Evolutionary conservation across 2,113 vertebrate species (phyloP).

Genomic region (Elaphurus davidianus): DNA sequence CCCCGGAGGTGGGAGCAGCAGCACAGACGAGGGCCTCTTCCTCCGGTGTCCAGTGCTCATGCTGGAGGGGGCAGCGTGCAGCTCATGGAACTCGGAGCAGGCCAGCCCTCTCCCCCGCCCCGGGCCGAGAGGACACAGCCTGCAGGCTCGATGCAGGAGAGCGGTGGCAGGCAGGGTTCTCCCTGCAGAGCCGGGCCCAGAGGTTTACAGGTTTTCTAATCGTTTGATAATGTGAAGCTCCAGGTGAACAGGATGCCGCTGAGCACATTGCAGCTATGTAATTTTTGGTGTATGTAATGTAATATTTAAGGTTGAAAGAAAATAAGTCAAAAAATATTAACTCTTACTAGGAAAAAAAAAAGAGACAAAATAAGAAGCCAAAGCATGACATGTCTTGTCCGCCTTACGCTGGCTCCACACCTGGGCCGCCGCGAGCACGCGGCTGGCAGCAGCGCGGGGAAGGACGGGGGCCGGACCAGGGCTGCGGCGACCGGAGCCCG

Average conservation of each 20-base stretch:
- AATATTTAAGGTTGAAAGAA: slow-evolving; percentile 86
- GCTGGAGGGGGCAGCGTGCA: not conserved
- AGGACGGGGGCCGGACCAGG: slow-evolving; percentile 74
- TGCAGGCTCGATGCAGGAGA: not conserved
- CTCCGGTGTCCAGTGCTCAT: not conserved
- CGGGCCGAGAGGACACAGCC: rapidly evolving
- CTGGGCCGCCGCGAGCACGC: slow-evolving; percentile 85
- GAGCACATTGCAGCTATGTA: slow-evolving; percentile 85
- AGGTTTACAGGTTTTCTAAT: slow-evolving; percentile 86
- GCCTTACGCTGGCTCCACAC: slow-evolving; percentile 88
- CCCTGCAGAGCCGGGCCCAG: slow-evolving; percentile 62
- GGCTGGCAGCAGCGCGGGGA: slow-evolving; percentile 62
- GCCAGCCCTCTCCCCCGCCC: not conserved
- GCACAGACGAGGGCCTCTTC: not conserved
- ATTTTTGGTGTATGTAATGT: slow-evolving; percentile 88
- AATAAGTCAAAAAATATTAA: slow-evolving; percentile 76
- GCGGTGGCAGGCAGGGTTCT: not conserved
- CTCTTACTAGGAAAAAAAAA: slow-evolving; percentile 71
- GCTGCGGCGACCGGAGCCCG: slow-evolving; percentile 86
- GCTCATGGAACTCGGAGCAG: not conserved
- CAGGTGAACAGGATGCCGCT: slow-evolving; percentile 75
- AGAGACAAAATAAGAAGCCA: slow-evolving; percentile 86
- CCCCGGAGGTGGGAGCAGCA: not conserved
- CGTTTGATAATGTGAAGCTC: slow-evolving; percentile 91
- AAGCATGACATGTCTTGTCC: slow-evolving; percentile 96